Percentiles rank a stretch among this genome's conserved stretches.
phyloP scores from a whole-genome alignment of 2,113 vertebrate species.

The Lophochroa leadbeateri region DNA sequence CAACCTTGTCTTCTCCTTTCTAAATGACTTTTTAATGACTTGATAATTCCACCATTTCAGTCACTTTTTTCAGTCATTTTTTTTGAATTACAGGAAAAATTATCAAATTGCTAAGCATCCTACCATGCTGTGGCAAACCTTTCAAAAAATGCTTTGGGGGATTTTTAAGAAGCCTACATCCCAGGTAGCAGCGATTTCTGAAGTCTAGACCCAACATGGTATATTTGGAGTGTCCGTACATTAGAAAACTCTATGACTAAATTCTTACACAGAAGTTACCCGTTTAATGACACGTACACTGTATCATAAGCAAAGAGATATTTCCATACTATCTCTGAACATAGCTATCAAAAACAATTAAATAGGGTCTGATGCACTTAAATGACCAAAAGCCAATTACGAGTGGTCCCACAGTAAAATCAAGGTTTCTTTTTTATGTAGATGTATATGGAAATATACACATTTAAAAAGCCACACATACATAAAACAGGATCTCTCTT shows the following conservation, averaged over 20 bases:
- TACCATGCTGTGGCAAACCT: rapidly evolving
- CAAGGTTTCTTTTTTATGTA: neutral
- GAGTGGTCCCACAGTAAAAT: neutral
- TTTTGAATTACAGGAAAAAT: neutral
- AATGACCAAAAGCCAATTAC: neutral
- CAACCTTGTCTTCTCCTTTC: neutral
- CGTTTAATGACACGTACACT: neutral
- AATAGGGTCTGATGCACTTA: neutral
- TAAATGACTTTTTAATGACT: neutral
- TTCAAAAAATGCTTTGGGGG: neutral
- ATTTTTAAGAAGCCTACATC: neutral
- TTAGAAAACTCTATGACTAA: neutral
- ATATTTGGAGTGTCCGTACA: neutral
- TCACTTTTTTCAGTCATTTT: neutral
- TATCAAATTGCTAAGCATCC: neutral
- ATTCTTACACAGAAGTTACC: neutral
- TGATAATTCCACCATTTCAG: neutral
- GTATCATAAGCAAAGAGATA: neutral
- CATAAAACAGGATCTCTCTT: neutral
- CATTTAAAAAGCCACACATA: neutral
- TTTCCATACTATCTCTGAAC: neutral
- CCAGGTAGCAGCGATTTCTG: neutral
- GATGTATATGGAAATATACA: neutral
- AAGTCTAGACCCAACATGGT: neutral
- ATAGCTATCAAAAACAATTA: neutral